Evolutionary conservation across 1,140 invertebrate genomes (phyloP).

Genomic region (Scaptomyza graminum): DNA sequence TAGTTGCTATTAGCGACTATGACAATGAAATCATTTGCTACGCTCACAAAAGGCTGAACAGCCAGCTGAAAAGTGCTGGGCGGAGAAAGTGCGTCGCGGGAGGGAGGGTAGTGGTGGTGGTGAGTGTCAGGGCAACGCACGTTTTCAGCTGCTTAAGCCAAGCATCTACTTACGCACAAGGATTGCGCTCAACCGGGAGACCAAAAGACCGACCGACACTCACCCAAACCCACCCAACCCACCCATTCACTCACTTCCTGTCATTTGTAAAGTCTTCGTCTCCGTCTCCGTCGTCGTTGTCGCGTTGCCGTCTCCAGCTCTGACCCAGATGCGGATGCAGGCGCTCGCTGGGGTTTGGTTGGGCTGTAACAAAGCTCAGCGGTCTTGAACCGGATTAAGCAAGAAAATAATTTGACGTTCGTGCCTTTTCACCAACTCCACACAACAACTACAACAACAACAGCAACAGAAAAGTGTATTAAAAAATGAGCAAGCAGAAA

Average conservation of each 20-base stretch:
- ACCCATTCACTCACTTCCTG: slow-evolving; percentile 44
- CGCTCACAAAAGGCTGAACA: neutral
- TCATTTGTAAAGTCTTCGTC: slow-evolving; percentile 49
- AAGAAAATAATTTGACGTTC: slow-evolving; percentile 81
- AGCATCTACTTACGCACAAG: slow-evolving; percentile 29
- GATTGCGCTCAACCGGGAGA: neutral
- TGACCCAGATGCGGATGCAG: slow-evolving; percentile 67
- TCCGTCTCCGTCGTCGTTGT: slow-evolving; percentile 5
- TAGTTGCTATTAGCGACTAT: slow-evolving; percentile 75
- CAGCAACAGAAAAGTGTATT: neutral
- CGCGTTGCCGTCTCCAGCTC: slow-evolving; percentile 47
- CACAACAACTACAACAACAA: slow-evolving; percentile 27
- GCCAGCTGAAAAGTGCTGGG: neutral
- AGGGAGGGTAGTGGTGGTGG: neutral
- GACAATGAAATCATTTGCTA: slow-evolving; percentile 70
- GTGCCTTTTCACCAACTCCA: slow-evolving; percentile 71
- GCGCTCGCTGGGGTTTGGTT: neutral
- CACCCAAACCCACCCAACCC: neutral
- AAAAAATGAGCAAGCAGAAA: slow-evolving; percentile 14
- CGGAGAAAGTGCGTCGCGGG: neutral
- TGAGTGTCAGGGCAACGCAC: slow-evolving; percentile 6
- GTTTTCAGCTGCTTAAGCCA: slow-evolving; percentile 28
- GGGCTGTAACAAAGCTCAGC: slow-evolving; percentile 59
- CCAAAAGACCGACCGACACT: no score
- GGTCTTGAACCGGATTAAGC: slow-evolving; percentile 77